phyloP scores from a whole-genome alignment of 2,888 invertebrate genomes.

The Teleiodes luculella region DNA sequence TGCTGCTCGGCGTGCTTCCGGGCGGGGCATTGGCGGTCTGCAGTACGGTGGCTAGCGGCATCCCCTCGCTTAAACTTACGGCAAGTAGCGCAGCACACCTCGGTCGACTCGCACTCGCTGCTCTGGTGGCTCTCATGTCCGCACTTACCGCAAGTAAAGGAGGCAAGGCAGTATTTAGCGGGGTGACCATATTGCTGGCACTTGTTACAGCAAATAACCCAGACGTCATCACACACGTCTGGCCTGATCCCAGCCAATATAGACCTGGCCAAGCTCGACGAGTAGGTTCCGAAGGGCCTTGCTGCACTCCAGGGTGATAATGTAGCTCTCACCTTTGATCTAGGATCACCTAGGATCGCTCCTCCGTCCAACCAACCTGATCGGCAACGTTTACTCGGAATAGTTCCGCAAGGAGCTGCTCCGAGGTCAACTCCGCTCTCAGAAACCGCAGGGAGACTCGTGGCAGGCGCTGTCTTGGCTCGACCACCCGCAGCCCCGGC shows the following conservation, averaged over 20 bases:
- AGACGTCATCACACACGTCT: slow-evolving; percentile 12
- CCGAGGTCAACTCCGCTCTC: not conserved
- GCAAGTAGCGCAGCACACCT: slow-evolving; percentile 26
- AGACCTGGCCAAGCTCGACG: not conserved
- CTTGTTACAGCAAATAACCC: slow-evolving; percentile 24
- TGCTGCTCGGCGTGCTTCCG: slow-evolving; percentile 33
- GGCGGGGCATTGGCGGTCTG: slow-evolving; percentile 84
- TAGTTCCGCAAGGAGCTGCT: not conserved
- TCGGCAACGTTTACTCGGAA: not conserved
- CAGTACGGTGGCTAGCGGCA: slow-evolving; percentile 19
- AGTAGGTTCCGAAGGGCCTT: not conserved
- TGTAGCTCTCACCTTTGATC: not conserved
- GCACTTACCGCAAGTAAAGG: slow-evolving; percentile 25
- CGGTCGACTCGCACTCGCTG: slow-evolving; percentile 14
- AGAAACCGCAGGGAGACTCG: not conserved
- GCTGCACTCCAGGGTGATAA: not conserved
- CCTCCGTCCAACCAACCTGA: not conserved
- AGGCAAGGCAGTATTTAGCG: slow-evolving; percentile 21
- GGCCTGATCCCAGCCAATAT: no score
- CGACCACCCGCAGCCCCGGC: not conserved
- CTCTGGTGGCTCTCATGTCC: slow-evolving; percentile 23
- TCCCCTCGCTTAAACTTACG: slow-evolving; percentile 18
- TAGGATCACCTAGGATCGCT: not conserved
- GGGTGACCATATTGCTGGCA: slow-evolving; percentile 41
- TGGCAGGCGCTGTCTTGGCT: not conserved